Conservation (phyloP, 2,888 invertebrate genomes). For the Rhyacophila evoluta region DNA sequence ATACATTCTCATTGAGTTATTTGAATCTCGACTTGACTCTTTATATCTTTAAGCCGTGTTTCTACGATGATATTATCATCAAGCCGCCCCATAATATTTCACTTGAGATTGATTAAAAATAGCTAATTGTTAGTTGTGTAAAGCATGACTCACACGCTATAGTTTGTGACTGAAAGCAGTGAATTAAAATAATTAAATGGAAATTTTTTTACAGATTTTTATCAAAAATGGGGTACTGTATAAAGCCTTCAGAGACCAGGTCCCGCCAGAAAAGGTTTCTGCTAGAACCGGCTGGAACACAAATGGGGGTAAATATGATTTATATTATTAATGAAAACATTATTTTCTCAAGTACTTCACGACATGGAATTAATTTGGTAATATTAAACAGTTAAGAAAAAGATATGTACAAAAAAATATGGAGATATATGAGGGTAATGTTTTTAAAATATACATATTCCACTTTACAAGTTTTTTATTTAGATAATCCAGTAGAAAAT, state of each 20-base stretch:
- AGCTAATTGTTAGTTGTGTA: too few relatives aligned
- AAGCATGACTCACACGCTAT: too few relatives aligned
- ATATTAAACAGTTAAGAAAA: neutral
- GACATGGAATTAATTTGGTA: neutral
- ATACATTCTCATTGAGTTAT: too few relatives aligned
- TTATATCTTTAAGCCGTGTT: too few relatives aligned
- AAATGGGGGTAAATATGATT: constrained; percentile 50
- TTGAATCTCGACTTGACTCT: too few relatives aligned
- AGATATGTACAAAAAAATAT: neutral
- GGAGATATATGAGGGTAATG: neutral
- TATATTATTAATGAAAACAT: neutral
- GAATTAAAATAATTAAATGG: too few relatives aligned
- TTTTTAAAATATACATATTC: neutral
- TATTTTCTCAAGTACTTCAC: neutral
- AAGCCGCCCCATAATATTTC: too few relatives aligned
- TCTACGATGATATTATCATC: too few relatives aligned
- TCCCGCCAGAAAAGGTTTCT: constrained; percentile 48
- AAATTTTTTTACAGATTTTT: constrained; percentile 45
- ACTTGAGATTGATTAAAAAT: too few relatives aligned
- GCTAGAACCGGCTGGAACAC: constrained; percentile 51
- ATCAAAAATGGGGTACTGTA: constrained; percentile 35
- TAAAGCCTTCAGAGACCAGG: constrained; percentile 30
- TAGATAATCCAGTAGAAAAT: too few relatives aligned
- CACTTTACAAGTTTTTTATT: neutral
- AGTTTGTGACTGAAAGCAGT: too few relatives aligned